A percentile compares a stretch with the other conserved stretches of the same genome.
Conservation (phyloP, 2,797 vertebrate species). For the Clamator glandarius region DNA sequence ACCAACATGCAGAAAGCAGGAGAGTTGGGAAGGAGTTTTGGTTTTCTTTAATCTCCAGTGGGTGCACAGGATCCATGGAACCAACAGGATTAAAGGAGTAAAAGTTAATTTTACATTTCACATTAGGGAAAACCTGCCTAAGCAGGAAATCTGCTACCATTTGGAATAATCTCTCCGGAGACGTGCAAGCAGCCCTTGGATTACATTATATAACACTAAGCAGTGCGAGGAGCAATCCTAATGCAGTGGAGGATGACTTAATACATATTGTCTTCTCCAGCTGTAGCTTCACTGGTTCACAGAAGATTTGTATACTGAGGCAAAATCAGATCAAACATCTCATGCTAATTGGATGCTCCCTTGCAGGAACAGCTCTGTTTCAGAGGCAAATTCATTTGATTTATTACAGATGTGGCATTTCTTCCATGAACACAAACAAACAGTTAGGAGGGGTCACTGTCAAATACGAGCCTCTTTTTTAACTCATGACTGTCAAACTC, state of each 20-base stretch:
- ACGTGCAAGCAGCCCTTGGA: not conserved
- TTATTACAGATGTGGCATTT: slow-evolving; percentile 46
- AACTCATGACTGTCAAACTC: not conserved
- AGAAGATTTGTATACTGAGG: slow-evolving; percentile 28
- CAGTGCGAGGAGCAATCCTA: not conserved
- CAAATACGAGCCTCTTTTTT: not conserved
- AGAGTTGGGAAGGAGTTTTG: not conserved
- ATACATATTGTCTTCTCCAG: slow-evolving; percentile 49
- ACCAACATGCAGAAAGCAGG: not conserved
- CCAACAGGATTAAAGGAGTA: not conserved
- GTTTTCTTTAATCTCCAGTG: not conserved
- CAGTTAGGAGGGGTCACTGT: not conserved
- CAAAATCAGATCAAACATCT: slow-evolving; percentile 38
- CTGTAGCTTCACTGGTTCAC: slow-evolving; percentile 14
- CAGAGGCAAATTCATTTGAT: not conserved
- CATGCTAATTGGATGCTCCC: slow-evolving; percentile 48
- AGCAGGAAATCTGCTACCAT: not conserved
- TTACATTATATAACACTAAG: slow-evolving; percentile 2
- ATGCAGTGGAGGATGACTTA: not conserved
- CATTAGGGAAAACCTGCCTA: slow-evolving; percentile 3
- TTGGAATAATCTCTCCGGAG: slow-evolving; percentile 3
- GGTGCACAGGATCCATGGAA: not conserved
- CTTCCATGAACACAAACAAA: not conserved
- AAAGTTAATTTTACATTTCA: slow-evolving; percentile 14
- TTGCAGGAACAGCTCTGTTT: slow-evolving; percentile 26